phyloP scores from a whole-genome alignment of 1,140 invertebrate genomes.

The Oryzaephilus surinamensis region DNA sequence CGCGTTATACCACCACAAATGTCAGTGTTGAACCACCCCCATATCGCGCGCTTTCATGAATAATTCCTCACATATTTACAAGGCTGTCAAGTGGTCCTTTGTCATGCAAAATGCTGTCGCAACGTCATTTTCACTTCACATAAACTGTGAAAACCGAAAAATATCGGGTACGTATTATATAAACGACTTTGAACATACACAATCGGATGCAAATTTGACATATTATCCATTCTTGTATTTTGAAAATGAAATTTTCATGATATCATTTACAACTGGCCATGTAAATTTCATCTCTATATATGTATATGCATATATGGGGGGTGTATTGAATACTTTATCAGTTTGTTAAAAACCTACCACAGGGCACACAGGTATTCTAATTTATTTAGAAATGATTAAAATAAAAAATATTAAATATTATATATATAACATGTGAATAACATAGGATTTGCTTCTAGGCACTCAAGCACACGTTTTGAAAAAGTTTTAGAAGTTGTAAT shows the following conservation, averaged over 20 bases:
- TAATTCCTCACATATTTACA: constrained; percentile 39
- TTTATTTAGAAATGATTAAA: neutral
- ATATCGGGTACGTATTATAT: constrained; percentile 28
- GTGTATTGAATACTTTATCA: no score
- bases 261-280: constrained; percentile 12
- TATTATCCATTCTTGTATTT: no score
- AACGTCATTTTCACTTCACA: constrained; percentile 36
- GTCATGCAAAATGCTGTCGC: constrained; percentile 39
- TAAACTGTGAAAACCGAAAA: constrained; percentile 30
- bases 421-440: constrained; percentile 1
- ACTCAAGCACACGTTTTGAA: constrained; percentile 28
- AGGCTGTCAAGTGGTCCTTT: constrained; percentile 37
- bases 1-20: constrained; percentile 30
- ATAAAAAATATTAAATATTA: neutral
- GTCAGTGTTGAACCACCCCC: constrained; percentile 33
- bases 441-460: constrained; percentile 10
- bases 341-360: no score
- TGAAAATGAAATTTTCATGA: constrained; percentile 15
- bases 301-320: constrained; percentile 1
- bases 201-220: constrained; percentile 33
- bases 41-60: constrained; percentile 38
- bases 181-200: no score
- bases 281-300: constrained; percentile 9
- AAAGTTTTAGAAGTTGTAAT: constrained; percentile 36
- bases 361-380: no score